A percentile compares a stretch with the other conserved stretches of the same genome.
Conservation (phyloP, 2,888 invertebrate species). For the Cistogaster globosa region DNA sequence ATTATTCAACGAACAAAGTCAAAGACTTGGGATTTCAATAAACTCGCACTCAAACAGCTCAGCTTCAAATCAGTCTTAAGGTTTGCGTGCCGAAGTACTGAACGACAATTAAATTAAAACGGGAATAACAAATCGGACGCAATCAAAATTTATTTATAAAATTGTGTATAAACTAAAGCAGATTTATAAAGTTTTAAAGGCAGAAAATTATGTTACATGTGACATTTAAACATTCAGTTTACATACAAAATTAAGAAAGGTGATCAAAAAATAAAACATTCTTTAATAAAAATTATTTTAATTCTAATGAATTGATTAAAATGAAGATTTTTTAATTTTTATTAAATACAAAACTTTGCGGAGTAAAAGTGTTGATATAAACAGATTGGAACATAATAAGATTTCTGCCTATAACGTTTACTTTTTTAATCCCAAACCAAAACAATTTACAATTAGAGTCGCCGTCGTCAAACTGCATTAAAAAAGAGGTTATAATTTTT, state of each 20-base stretch:
- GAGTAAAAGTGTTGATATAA: too few species aligned
- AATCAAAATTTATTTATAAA: neutral
- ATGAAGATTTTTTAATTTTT: too few species aligned
- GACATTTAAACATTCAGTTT: neutral
- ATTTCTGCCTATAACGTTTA: too few species aligned
- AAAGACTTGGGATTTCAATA: constrained; percentile 28
- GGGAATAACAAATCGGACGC: constrained; percentile 10
- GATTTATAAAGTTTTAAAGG: neutral
- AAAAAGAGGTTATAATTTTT: too few species aligned
- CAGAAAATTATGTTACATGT: neutral
- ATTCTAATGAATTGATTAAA: too few species aligned
- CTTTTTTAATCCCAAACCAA: too few species aligned
- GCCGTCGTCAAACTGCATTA: too few species aligned
- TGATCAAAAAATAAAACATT: constrained; percentile 34
- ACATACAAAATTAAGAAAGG: constrained; percentile 16
- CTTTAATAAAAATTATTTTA: too few species aligned
- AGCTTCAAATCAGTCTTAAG: constrained; percentile 60
- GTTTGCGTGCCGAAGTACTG: constrained; percentile 45
- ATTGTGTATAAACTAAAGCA: neutral
- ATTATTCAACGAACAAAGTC: constrained; percentile 47
- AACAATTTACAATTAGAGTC: too few species aligned
- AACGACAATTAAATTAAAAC: constrained; percentile 35
- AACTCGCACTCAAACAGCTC: constrained; percentile 41
- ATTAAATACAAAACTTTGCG: too few species aligned
- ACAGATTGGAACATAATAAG: too few species aligned